A percentile compares a stretch with the other conserved stretches of the same genome.
phyloP scores from a whole-genome alignment of 2,888 invertebrate genomes.

The Lithophane ornitopus region DNA sequence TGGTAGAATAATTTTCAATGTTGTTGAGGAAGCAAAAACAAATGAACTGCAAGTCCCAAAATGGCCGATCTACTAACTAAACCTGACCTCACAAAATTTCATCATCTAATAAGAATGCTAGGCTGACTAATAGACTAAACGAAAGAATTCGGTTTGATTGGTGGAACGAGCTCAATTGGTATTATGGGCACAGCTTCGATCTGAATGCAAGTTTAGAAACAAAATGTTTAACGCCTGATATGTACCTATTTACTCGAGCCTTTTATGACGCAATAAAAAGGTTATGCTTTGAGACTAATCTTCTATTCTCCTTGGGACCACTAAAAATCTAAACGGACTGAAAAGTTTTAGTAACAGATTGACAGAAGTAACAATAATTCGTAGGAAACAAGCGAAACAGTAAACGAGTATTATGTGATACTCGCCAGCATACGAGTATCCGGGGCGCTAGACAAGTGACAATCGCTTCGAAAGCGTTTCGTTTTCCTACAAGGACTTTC shows the following conservation, averaged over 20 bases:
- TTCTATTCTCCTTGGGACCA: not conserved
- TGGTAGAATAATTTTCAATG: no score
- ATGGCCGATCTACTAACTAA: not conserved
- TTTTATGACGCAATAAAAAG: conserved; percentile 34
- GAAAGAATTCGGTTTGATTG: conserved; percentile 82
- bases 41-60: conserved; percentile 4
- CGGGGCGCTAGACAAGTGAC: no score
- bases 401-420: not conserved
- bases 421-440: not conserved
- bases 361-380: not conserved
- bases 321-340: not conserved
- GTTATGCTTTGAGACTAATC: conserved; percentile 16
- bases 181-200: conserved; percentile 73
- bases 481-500: no score
- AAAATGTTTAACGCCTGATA: conserved; percentile 46
- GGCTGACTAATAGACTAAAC: conserved; percentile 77
- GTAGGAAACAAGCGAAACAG: not conserved
- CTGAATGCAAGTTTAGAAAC: conserved; percentile 62
- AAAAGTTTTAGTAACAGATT: not conserved
- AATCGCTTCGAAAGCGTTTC: no score
- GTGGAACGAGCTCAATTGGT: conserved; percentile 82
- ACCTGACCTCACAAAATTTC: conserved; percentile 63
- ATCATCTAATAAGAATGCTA: conserved; percentile 77
- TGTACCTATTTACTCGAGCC: conserved; percentile 16
- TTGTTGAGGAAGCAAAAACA: not conserved